Evolutionary conservation across 2,888 invertebrate genomes (phyloP).

Genomic region (Himalopsyche kuldschensis): DNA sequence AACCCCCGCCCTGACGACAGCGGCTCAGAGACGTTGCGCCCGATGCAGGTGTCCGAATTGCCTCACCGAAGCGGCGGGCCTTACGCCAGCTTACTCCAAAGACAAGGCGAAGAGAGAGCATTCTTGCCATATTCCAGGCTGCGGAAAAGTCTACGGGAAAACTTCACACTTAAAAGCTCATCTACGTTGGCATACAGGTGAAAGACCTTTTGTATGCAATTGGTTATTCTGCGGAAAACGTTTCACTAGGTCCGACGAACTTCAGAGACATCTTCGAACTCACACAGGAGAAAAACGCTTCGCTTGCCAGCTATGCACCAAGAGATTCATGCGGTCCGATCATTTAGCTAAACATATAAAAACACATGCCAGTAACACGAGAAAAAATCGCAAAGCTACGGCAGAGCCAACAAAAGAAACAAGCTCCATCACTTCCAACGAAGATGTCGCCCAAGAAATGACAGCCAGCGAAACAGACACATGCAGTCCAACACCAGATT

Average conservation of each 20-base stretch:
- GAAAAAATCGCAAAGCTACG: slow-evolving; percentile 52
- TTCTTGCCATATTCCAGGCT: slow-evolving; percentile 85
- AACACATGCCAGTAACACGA: slow-evolving; percentile 74
- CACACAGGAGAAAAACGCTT: slow-evolving; percentile 91
- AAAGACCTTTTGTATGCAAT: slow-evolving; percentile 86
- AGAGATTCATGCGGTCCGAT: slow-evolving; percentile 90
- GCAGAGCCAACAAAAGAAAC: slow-evolving; percentile 51
- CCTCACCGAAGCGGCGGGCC: slow-evolving; percentile 75
- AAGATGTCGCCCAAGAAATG: slow-evolving; percentile 27
- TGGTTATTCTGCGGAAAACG: slow-evolving; percentile 89
- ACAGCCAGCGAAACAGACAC: slow-evolving; percentile 25
- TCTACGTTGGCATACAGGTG: slow-evolving; percentile 91
- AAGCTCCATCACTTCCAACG: neutral
- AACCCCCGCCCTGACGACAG: slow-evolving; percentile 51
- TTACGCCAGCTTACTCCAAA: slow-evolving; percentile 70
- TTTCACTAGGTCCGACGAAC: slow-evolving; percentile 89
- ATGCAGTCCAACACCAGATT: slow-evolving; percentile 26
- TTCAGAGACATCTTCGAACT: slow-evolving; percentile 85
- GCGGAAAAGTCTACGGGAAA: slow-evolving; percentile 87
- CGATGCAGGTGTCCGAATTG: slow-evolving; percentile 83
- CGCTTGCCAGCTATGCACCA: slow-evolving; percentile 82
- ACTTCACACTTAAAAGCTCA: slow-evolving; percentile 93
- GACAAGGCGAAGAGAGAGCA: slow-evolving; percentile 78
- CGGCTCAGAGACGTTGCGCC: slow-evolving; percentile 66
- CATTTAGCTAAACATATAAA: slow-evolving; percentile 92